Evolutionary conservation across 2,797 vertebrate species (phyloP).

Genomic region (Cyprinella venusta): DNA sequence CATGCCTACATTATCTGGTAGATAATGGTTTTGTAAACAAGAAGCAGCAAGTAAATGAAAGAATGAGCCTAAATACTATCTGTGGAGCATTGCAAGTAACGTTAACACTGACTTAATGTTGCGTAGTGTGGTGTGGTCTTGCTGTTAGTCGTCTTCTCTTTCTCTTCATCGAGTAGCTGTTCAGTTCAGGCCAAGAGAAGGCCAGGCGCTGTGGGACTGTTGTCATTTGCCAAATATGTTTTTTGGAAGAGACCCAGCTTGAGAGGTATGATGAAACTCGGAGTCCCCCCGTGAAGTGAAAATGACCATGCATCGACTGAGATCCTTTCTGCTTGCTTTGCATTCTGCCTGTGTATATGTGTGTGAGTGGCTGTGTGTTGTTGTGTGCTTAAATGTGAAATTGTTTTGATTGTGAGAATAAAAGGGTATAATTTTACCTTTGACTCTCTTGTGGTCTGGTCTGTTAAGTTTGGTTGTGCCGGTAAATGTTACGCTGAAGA

Average conservation of each 20-base stretch:
- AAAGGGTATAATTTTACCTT: constrained; percentile 29
- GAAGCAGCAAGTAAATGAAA: neutral
- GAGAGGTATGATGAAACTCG: constrained; percentile 57
- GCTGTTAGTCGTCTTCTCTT: constrained; percentile 3
- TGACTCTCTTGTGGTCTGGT: neutral
- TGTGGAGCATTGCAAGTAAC: neutral
- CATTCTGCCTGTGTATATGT: neutral
- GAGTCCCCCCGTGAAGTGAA: constrained; percentile 37
- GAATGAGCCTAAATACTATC: neutral
- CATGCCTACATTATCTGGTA: neutral
- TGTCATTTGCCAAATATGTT: constrained; percentile 44
- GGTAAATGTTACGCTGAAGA: neutral
- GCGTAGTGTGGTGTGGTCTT: neutral
- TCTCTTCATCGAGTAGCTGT: constrained; percentile 30
- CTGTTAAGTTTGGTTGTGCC: neutral
- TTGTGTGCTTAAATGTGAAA: constrained; percentile 1
- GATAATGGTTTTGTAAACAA: neutral
- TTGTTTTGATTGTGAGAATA: constrained; percentile 15
- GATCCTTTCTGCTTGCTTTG: constrained; percentile 27
- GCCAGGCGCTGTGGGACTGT: neutral
- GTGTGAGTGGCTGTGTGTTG: neutral
- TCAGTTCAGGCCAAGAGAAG: constrained; percentile 31
- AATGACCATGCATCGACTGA: constrained; percentile 25
- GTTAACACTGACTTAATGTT: neutral
- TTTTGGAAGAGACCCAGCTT: constrained; percentile 64